Conservation (phyloP, 1,140 invertebrate species). For the Coenobita brevimanus region DNA sequence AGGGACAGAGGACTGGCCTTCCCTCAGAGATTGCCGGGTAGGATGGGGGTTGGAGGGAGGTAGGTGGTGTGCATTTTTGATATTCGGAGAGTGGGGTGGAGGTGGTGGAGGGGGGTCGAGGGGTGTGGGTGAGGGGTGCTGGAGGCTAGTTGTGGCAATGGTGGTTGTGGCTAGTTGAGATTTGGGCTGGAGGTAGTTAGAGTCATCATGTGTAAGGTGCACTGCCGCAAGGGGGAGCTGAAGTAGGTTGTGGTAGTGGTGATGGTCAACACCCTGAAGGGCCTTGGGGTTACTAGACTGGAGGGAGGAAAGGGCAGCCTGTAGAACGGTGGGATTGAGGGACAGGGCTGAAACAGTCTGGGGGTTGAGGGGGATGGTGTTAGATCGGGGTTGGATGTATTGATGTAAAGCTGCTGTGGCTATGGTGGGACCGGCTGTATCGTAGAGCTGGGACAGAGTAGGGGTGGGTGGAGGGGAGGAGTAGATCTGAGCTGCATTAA, state of each 20-base stretch:
- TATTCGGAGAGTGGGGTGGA: neutral
- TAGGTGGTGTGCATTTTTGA: neutral
- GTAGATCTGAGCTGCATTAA: conserved; percentile 68
- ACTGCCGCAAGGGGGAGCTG: conserved; percentile 50
- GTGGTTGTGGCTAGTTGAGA: conserved; percentile 43
- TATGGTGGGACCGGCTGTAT: conserved; percentile 63
- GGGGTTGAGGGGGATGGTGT: conserved; percentile 42
- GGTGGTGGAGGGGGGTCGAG: conserved; percentile 5
- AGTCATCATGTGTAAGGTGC: conserved; percentile 52
- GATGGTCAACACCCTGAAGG: conserved; percentile 22
- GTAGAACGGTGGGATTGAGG: conserved; percentile 55
- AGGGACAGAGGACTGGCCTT: conserved; percentile 19
- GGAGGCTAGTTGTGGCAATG: conserved; percentile 37
- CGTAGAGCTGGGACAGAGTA: conserved; percentile 66
- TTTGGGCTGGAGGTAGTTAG: conserved; percentile 60
- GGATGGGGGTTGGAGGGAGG: conserved; percentile 7
- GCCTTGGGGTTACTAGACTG: conserved; percentile 39
- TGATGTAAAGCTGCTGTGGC: conserved; percentile 44
- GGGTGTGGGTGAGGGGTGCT: conserved; percentile 9
- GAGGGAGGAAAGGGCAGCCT: conserved; percentile 51
- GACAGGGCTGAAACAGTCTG: conserved; percentile 43
- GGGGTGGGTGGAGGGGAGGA: conserved; percentile 67
- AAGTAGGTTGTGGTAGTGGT: conserved; percentile 57
- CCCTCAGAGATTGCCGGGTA: conserved; percentile 23
- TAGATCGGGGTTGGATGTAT: conserved; percentile 62